A percentile compares a stretch with the other conserved stretches of the same genome.
Evolutionary conservation across 2,797 vertebrate species (phyloP).

Genomic region (Cebuella pygmaea): DNA sequence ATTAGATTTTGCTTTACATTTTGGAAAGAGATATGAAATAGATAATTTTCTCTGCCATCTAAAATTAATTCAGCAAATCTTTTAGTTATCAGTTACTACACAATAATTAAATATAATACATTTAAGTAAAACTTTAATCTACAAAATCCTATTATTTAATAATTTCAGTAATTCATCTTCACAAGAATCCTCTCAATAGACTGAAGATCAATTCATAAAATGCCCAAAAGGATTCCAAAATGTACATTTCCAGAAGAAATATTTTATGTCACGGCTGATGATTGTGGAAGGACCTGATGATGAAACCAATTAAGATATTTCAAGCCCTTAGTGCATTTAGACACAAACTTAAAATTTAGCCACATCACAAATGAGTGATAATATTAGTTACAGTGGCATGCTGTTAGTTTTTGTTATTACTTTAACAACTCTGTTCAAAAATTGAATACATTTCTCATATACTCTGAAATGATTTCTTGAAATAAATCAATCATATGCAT

Average conservation of each 20-base stretch:
- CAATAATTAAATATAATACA: background rate
- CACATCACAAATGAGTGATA: background rate
- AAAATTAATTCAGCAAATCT: background rate
- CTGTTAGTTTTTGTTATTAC: background rate
- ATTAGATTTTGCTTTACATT: background rate
- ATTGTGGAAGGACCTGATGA: background rate
- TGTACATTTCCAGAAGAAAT: background rate
- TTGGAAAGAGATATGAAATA: background rate
- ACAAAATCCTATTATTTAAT: constrained; percentile 1
- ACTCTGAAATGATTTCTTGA: background rate
- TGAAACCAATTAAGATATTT: background rate
- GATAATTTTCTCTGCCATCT: background rate
- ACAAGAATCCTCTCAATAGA: background rate
- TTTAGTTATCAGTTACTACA: constrained; percentile 18
- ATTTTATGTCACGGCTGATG: background rate
- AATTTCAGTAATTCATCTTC: background rate
- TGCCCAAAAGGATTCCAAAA: background rate
- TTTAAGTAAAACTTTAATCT: constrained; percentile 25
- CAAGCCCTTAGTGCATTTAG: background rate
- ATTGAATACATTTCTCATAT: background rate
- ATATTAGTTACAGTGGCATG: background rate
- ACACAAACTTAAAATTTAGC: background rate
- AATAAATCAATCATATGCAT: background rate
- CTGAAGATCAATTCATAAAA: background rate
- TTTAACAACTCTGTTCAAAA: background rate